Evolutionary conservation across 2,888 invertebrate genomes (phyloP), one percentile per base, ranked within the genome.

Genomic region (Lasioglossum malachurum): DNA sequence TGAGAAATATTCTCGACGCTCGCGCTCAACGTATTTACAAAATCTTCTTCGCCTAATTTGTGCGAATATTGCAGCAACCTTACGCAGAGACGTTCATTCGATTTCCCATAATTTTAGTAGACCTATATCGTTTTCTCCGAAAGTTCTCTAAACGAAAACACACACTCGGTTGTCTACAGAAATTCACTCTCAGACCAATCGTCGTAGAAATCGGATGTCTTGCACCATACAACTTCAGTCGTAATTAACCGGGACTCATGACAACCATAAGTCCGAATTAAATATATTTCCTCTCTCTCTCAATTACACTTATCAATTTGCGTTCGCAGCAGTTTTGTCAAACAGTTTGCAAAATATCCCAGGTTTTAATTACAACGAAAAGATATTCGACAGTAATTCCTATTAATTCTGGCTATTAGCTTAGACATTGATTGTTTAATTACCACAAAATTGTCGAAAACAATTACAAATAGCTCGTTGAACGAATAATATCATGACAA

Each of bases 171-270:
- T 44, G 49, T 14, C n/a, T 53, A 38, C 10, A n/a, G 49, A 86
- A 86, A 86, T 84, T 87, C 87, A 78, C 79, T 77, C 76, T 14
- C 53, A 35, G 86, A 74, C 46, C 53, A 38, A 72, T 71, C 53
- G 67, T 38, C 38, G 27, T 31, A 53, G 53, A 35, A 67, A 83
- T 74, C 41, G 75, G 67, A 77, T 41, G 64, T 75, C 64, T 64
- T 38, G 23, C 19, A 31, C 78, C 44, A 10, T 69, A 67, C n/a
- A 4, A 75, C 57, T 23, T 35, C 64, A 31, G 41, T 72, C 14
- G 27, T n/a, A 16, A 67, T 71, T 74, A 41, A 53, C 1, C 7
- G n/a, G 35, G 5, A 72, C 41, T 44, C 35, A 7, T 49, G 69
- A 76, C 46, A 57, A 69, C 46, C 27, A 31, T 60, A 35, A 27